These are phyloP conservation scores for Tachysurus fulvidraco DNA, from an alignment of 2,113 vertebrate species.

Conservation along the genomic window DNA sequence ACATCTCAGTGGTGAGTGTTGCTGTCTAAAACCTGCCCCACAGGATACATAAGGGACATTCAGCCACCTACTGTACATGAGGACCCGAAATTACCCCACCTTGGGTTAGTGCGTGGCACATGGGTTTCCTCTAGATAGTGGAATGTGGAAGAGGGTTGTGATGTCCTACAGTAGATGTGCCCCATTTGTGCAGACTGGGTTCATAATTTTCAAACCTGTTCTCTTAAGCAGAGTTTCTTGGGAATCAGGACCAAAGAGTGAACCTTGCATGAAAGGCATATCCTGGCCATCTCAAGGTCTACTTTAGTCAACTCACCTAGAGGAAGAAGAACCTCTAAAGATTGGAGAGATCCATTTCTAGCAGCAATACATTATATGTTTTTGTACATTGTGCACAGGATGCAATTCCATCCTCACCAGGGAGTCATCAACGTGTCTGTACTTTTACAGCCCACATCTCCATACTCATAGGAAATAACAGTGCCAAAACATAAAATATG, in stretches of 20 bases:
- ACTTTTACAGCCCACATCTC: constrained; percentile 1
- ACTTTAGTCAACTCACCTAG: background rate
- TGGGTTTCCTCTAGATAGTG: background rate
- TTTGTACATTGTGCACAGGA: constrained; percentile 4
- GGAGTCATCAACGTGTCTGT: background rate
- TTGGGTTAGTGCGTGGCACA: background rate
- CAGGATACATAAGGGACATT: background rate
- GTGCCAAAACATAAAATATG: constrained; percentile 23
- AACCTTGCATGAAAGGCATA: background rate
- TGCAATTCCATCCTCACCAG: background rate
- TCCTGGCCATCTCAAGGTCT: background rate
- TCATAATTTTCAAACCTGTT: background rate
- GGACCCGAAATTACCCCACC: background rate
- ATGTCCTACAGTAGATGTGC: background rate
- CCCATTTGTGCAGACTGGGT: background rate
- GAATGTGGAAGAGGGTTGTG: background rate
- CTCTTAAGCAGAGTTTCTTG: background rate
- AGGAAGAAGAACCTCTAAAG: background rate
- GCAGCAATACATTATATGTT: background rate
- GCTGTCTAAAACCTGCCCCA: background rate
- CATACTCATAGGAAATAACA: constrained; percentile 20
- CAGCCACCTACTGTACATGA: background rate
- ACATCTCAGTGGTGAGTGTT: background rate
- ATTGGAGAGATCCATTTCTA: background rate
- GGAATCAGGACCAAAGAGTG: background rate